Evolutionary conservation across 2,113 vertebrate genomes (phyloP), one percentile per base, ranked within the genome.

Genomic region (Pangasianodon gigas): DNA sequence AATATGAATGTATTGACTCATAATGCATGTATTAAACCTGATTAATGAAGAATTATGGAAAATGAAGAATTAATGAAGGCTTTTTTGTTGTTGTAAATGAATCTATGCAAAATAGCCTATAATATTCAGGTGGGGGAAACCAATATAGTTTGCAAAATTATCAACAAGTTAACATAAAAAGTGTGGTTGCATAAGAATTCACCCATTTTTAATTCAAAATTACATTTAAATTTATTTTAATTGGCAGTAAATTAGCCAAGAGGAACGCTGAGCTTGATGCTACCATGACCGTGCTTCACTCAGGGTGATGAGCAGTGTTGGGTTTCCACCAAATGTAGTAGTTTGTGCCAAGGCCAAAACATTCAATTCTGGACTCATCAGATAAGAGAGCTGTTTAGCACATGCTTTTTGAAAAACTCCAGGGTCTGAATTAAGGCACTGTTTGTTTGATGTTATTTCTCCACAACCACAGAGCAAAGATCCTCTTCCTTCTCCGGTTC

Each of bases 401-500:
- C 21, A 29, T n/a, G 24, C 13, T 16, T 79, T n/a, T 77, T 84
- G 21, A 9, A 46, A 46, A 46, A 74, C 71, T 87, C 14, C 16
- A 32, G 51, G 1, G 19, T 29, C 6, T n/a, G 19, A 24, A 56
- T 26, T 82, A 88, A 84, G 21, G 37, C 51, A 51, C 4, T 32
- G 21, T 81, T 51, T 77, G 18, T 52, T 67, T 14, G 4, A 32
- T 62, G 6, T 54, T 6, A 69, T 44, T 46, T 79, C 48, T 90
- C 13, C 44, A 62, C 77, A 58, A 14, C 65, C 44, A 89, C 94
- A 99, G 98, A 94, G 96, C 96, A 46, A 98, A 96, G 94, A 98
- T 99, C 85, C 94, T 99, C 14, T 97, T 99, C 88, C 95, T 99
- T 32, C 97, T 99, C 46, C 95, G 95, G 85, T 94, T 99, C 75